Evolutionary conservation across 2,797 vertebrate species (phyloP), one percentile per base, ranked within the genome.

Genomic region (Cyclopterus lumpus): DNA sequence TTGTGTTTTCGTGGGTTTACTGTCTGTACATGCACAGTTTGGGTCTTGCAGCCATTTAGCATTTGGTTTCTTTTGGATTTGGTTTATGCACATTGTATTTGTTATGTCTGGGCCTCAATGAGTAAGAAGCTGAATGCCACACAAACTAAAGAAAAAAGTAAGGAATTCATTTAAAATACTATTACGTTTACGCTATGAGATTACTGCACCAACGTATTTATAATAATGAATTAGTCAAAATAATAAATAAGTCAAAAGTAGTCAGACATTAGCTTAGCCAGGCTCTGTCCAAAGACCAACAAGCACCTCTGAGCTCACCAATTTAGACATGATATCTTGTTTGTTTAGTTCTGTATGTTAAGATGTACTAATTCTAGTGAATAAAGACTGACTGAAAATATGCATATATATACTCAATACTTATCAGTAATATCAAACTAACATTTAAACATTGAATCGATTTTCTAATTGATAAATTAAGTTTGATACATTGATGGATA

Each of bases 1-100:
- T 67, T 71, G n/a, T 75, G 24, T 78, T 80, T 72, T 30, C 30
- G 10, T 55, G 68, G 62, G 34, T 82, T 80, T 73, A 51, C 44
- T 53, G 63, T 76, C 55, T 75, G 61, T 55, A 51, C 42, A 66
- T 38, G 42, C 72, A 74, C 63, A 61, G 22, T 44, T 40, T 57
- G 26, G 6, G 10, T 64, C 65, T 62, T 11, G 0, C 4, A 86
- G 38, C 6, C 4, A 42, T 70, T 74, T 72, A 22, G 8, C 48
- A 44, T 54, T 61, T 64, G 54, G 5, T 15, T 71, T 61, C 12
- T 55, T 54, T 74, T 71, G 42, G 15, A 40, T 57, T 69, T 9
- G 8, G 72, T 72, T 74, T 49, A 44, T 42, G 14, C 20, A 67
- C 14, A 51, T 22, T 71, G 70, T 4, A 34, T 26, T 62, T 53